These are phyloP conservation scores for Scaptomyza parva DNA, from an alignment of 2,888 invertebrate species.

Conservation along the genomic window DNA sequence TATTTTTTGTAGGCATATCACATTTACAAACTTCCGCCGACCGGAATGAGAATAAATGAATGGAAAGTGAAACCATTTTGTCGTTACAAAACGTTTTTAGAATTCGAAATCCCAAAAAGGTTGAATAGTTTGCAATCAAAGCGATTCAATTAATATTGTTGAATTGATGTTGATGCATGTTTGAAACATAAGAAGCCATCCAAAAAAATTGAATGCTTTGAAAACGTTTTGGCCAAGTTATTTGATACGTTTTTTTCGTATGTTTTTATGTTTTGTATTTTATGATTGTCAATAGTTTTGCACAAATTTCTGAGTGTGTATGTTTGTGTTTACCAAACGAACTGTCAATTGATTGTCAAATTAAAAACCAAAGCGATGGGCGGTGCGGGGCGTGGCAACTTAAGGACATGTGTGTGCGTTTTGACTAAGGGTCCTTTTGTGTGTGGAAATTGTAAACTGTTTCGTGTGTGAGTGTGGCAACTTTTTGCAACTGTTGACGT, in stretches of 20 bases:
- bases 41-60: conserved; percentile 15
- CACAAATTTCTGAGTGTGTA: conserved; percentile 49
- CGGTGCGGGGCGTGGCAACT: conserved; percentile 14
- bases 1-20: conserved; percentile 5
- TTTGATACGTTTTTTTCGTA: conserved; percentile 70
- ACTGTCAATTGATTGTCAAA: conserved; percentile 81
- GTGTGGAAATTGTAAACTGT: conserved; percentile 68
- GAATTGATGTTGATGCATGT: conserved; percentile 14
- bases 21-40: conserved; percentile 18
- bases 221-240: conserved; percentile 60
- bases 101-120: conserved; percentile 1
- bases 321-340: conserved; percentile 74
- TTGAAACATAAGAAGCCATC: conserved; percentile 33
- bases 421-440: conserved; percentile 47
- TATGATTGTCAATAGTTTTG: conserved; percentile 63
- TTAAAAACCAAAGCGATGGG: conserved; percentile 67
- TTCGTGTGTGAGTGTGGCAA: conserved; percentile 56
- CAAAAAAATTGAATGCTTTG: conserved; percentile 35
- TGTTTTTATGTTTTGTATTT: conserved; percentile 21
- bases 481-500: conserved; percentile 55
- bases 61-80: conserved; percentile 17
- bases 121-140: conserved; percentile 28
- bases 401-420: conserved; percentile 20
- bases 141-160: conserved; percentile 57
- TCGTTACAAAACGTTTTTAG: conserved; percentile 9